Evolutionary conservation across 2,888 invertebrate species (phyloP).

Genomic region (Epicampocera succincta): DNA sequence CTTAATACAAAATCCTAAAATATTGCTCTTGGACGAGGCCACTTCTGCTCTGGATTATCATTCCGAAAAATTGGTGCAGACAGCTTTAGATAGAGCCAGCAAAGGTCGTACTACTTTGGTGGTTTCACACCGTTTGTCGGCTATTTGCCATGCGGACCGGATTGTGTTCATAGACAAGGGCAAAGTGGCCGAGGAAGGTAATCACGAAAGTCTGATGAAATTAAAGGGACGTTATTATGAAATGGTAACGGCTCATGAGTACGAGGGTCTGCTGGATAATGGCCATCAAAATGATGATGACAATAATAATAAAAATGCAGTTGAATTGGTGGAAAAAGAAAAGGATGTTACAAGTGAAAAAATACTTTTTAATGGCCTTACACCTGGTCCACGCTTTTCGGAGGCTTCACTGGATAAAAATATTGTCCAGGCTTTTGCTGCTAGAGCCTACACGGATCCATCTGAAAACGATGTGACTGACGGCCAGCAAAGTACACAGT

Average conservation of each 20-base stretch:
- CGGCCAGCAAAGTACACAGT: slow-evolving; percentile 76
- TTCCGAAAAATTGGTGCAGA: slow-evolving; percentile 91
- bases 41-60: slow-evolving; percentile 92
- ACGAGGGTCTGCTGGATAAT: slow-evolving; percentile 66
- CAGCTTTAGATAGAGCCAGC: slow-evolving; percentile 90
- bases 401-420: slow-evolving; percentile 65
- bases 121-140: slow-evolving; percentile 88
- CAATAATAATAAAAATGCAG: slow-evolving; percentile 52
- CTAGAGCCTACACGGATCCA: slow-evolving; percentile 41
- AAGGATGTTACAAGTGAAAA: slow-evolving; percentile 38
- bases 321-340: slow-evolving; percentile 73
- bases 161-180: slow-evolving; percentile 89
- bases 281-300: slow-evolving; percentile 33
- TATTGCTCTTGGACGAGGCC: slow-evolving; percentile 90
- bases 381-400: slow-evolving; percentile 46
- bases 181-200: slow-evolving; percentile 87
- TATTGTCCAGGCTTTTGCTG: slow-evolving; percentile 65
- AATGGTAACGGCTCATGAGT: slow-evolving; percentile 83
- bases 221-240: slow-evolving; percentile 86
- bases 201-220: slow-evolving; percentile 87
- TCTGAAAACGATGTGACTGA: slow-evolving; percentile 71
- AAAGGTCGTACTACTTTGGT: slow-evolving; percentile 89
- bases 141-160: slow-evolving; percentile 87
- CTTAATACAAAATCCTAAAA: slow-evolving; percentile 88
- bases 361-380: slow-evolving; percentile 10